A percentile compares a stretch with the other conserved stretches of the same genome.
These are phyloP conservation scores for Regulus satrapa DNA, from an alignment of 2,113 vertebrate genomes.

Conservation along the genomic window DNA sequence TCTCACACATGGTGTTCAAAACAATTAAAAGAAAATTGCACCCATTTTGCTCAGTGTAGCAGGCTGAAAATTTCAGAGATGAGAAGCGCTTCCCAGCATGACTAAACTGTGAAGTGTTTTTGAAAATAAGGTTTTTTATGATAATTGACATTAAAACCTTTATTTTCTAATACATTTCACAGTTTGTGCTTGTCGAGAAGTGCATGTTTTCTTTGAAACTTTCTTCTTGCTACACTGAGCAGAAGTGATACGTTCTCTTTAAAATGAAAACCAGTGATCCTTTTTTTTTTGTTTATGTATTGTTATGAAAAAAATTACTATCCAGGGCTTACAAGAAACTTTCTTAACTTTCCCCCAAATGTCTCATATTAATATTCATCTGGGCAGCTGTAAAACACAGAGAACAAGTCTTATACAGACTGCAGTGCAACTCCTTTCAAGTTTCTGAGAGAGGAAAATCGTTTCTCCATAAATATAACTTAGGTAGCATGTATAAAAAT, in stretches of 20 bases:
- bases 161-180: slow-evolving; percentile 66
- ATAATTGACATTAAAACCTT: slow-evolving; percentile 65
- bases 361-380: background rate
- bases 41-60: slow-evolving; percentile 55
- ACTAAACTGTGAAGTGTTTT: slow-evolving; percentile 55
- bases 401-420: background rate
- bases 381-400: background rate
- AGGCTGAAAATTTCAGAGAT: slow-evolving; percentile 60
- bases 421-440: background rate
- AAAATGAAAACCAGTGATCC: background rate
- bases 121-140: slow-evolving; percentile 64
- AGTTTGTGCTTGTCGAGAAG: slow-evolving; percentile 21
- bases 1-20: slow-evolving; percentile 57
- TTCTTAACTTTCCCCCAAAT: background rate
- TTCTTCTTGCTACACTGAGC: background rate
- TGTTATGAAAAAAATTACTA: background rate
- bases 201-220: slow-evolving; percentile 46
- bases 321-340: background rate
- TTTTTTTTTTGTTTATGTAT: background rate
- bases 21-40: slow-evolving; percentile 73
- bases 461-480: background rate
- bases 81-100: slow-evolving; percentile 63
- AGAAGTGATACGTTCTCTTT: slow-evolving; percentile 9
- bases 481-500: background rate
- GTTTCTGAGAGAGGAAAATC: background rate